A percentile compares a stretch with the other conserved stretches of the same genome.
These are phyloP conservation scores for Gandaritis pyraliata DNA, from an alignment of 2,888 invertebrate species.

Conservation along the genomic window DNA sequence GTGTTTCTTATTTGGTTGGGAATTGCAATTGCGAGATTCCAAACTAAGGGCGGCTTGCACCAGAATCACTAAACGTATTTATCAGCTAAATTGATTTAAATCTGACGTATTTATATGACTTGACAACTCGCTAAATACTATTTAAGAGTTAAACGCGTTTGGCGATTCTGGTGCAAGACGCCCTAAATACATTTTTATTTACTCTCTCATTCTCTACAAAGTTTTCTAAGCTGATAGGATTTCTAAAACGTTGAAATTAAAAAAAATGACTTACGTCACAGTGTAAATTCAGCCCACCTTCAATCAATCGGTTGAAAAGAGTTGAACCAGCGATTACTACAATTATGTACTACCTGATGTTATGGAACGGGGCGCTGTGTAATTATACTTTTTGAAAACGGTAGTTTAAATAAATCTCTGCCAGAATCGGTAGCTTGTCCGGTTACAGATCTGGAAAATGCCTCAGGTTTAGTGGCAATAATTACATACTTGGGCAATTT, in stretches of 20 bases:
- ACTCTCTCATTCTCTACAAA: too few relatives aligned
- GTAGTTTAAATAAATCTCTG: slow-evolving; percentile 31
- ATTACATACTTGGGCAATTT: slow-evolving; percentile 24
- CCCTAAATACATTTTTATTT: too few relatives aligned
- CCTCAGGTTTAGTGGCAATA: slow-evolving; percentile 24
- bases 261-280: background rate
- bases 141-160: too few relatives aligned
- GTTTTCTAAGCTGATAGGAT: too few relatives aligned
- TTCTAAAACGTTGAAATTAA: background rate
- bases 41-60: too few relatives aligned
- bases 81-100: too few relatives aligned
- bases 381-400: slow-evolving; percentile 31
- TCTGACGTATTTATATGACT: too few relatives aligned
- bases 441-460: slow-evolving; percentile 22
- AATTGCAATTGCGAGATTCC: too few relatives aligned
- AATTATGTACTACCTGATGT: slow-evolving; percentile 58
- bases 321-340: slow-evolving; percentile 47
- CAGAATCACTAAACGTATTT: too few relatives aligned
- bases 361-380: slow-evolving; percentile 26
- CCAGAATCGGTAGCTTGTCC: slow-evolving; percentile 30
- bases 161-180: too few relatives aligned
- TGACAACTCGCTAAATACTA: too few relatives aligned
- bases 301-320: slow-evolving; percentile 68
- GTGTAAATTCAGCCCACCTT: slow-evolving; percentile 22
- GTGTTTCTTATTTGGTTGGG: too few relatives aligned